phyloP scores from a whole-genome alignment of 1,140 invertebrate species.

The Amphibalanus amphitrite region DNA sequence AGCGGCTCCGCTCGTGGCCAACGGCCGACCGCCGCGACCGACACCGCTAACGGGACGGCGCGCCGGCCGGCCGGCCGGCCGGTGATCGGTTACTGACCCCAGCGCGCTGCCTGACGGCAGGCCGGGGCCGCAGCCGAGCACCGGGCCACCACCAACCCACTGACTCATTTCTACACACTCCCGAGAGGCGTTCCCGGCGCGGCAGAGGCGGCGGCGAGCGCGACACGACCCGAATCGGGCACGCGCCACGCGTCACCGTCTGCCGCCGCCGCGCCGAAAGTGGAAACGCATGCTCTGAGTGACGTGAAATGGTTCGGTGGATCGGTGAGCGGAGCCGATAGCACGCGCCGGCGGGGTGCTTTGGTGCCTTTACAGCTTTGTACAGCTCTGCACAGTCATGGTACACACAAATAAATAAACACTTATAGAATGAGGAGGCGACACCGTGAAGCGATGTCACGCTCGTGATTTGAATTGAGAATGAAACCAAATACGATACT shows the following conservation, averaged over 20 bases:
- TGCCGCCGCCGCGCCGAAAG: not conserved
- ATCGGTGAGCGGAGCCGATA: not conserved
- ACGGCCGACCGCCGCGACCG: no score
- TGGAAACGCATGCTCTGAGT: not conserved
- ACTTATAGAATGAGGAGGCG: no score
- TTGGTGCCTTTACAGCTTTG: not conserved
- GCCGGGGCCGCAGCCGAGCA: no score
- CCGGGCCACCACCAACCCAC: not conserved
- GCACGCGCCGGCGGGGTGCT: not conserved
- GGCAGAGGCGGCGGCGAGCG: no score
- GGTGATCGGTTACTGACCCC: not conserved
- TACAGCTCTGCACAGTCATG: not conserved
- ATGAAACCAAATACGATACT: no score
- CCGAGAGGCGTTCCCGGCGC: no score
- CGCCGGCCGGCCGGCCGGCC: no score
- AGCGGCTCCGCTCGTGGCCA: not conserved
- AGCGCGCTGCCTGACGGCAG: not conserved
- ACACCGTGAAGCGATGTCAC: no score
- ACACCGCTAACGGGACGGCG: not conserved
- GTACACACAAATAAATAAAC: not conserved
- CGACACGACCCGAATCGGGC: no score
- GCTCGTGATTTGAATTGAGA: no score
- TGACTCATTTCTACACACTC: not conserved
- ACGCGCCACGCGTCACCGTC: no score
- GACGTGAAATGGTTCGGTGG: not conserved